Evolutionary conservation across 2,888 invertebrate genomes (phyloP).

Genomic region (Cheiracanthium punctorium): DNA sequence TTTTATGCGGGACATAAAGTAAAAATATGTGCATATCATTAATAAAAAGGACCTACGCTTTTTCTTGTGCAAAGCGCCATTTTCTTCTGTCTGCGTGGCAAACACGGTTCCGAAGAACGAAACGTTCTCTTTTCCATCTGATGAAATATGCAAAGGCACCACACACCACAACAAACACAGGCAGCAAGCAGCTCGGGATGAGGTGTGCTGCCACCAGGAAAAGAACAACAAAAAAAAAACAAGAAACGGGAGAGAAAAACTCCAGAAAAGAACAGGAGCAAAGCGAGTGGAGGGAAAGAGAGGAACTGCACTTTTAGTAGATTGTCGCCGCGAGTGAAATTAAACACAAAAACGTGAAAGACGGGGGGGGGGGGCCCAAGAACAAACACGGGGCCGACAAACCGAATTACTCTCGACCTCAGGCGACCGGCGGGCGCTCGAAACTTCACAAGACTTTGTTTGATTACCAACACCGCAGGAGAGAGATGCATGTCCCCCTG

Average conservation of each 20-base stretch:
- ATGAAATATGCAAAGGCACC: slow-evolving; percentile 3
- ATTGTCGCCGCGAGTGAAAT: slow-evolving; percentile 68
- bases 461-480: slow-evolving; percentile 68
- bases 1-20: not conserved
- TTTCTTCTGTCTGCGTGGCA: no score
- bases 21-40: not conserved
- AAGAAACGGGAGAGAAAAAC: not conserved
- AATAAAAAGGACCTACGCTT: no score
- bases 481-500: not conserved
- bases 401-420: slow-evolving; percentile 55
- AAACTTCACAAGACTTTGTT: slow-evolving; percentile 69
- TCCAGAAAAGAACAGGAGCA: no score
- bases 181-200: no score
- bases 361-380: no score
- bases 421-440: slow-evolving; percentile 52
- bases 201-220: no score
- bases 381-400: slow-evolving; percentile 32
- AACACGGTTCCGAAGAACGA: no score
- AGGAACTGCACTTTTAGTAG: slow-evolving; percentile 32
- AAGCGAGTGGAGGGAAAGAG: not conserved
- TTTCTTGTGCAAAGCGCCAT: no score
- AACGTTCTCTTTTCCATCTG: not conserved
- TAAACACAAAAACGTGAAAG: slow-evolving; percentile 51
- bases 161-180: not conserved
- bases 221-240: no score